Conservation (phyloP, 2,888 invertebrate species). For the Shargacucullia verbasci region DNA sequence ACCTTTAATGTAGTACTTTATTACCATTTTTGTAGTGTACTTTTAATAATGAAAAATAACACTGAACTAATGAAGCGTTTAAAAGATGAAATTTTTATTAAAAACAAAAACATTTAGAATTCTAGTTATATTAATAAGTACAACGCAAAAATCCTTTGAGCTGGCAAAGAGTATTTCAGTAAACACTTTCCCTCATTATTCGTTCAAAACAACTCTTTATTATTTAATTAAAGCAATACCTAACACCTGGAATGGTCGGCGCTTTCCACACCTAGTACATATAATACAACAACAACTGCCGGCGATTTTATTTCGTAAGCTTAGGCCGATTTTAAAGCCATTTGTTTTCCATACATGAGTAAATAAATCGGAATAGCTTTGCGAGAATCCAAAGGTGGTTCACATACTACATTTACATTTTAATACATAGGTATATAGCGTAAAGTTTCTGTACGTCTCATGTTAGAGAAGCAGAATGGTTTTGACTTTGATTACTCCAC, state of each 20-base stretch:
- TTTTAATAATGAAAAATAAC: too few relatives aligned
- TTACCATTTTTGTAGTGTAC: too few relatives aligned
- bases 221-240: slow-evolving; percentile 28
- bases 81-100: too few relatives aligned
- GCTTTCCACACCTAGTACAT: slow-evolving; percentile 11
- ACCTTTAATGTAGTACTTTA: too few relatives aligned
- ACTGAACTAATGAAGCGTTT: too few relatives aligned
- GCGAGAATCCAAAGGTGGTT: neutral
- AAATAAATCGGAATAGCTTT: neutral
- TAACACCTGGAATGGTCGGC: slow-evolving; percentile 14
- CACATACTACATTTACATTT: too few relatives aligned
- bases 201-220: slow-evolving; percentile 16
- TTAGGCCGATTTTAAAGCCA: neutral
- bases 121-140: too few relatives aligned
- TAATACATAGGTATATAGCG: too few relatives aligned
- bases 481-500: neutral
- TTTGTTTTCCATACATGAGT: neutral
- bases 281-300: slow-evolving; percentile 12
- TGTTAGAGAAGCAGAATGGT: neutral
- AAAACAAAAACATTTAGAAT: too few relatives aligned
- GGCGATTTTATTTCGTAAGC: slow-evolving; percentile 1
- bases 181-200: slow-evolving; percentile 9
- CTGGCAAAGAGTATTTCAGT: slow-evolving; percentile 1
- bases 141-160: neutral
- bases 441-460: neutral